Evolutionary conservation across 2,797 vertebrate species (phyloP), one percentile per base, ranked within the genome.

Genomic region (Argentina silus): DNA sequence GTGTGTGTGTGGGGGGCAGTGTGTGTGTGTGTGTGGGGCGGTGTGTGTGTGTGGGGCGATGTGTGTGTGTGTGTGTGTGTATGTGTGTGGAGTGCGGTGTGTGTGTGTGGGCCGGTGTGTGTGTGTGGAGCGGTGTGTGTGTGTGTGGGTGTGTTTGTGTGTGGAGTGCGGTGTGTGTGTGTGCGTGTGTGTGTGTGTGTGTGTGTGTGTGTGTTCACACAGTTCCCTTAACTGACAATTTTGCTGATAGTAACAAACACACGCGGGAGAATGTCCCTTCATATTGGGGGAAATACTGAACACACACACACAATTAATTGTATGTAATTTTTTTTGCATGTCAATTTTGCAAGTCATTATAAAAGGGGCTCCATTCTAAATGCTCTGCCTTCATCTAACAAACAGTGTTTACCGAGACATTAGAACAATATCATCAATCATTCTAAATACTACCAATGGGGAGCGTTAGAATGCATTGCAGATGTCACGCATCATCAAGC

Each of bases 401-500:
- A 88, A 87, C 87, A 85, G 87, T 91, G 91, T 92, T 92, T 93
- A 91, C 90, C 83, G 85, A 87, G 88, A 91, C 78, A 83, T 87
- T 87, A 85, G 87, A 88, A 90, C 86, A 88, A 89, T 86, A 88
- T 90, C 89, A 92, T 93, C 91, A 89, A 91, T 92, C 92, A 93
- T 89, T 90, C 91, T 91, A 93, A 91, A 92, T 86, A 90, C 89
- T 81, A 85, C 87, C 90, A 78, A 89, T 91, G 91, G 91, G 88
- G 88, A 88, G 88, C 87, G 91, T 92, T 90, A 92, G 88, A 91
- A 92, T 91, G 90, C 88, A 93, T 92, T 92, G 91, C 89, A 90
- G 89, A 91, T 91, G 90, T 92, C 91, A 92, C 82, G 87, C 89
- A 92, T 91, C 91, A 89, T 92, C 89, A 92, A 85, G 87, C 88